Evolutionary conservation across 1,140 invertebrate genomes (phyloP), one percentile per base, ranked within the genome.

Genomic region (Brachionus koreanus): DNA sequence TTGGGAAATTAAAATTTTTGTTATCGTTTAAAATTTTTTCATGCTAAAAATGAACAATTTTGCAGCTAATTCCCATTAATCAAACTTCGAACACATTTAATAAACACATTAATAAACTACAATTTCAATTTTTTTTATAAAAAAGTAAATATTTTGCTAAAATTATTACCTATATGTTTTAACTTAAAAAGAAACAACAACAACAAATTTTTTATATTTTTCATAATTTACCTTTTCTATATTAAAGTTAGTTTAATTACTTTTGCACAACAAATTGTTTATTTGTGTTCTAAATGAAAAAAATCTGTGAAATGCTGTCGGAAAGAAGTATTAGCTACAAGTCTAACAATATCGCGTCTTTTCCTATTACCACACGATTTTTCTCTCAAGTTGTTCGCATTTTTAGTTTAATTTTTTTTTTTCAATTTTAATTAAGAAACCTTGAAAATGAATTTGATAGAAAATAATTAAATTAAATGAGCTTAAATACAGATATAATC

Each of bases 401-500:
- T 39, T 2, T 12, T 1, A n/a, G 65, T 39, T 37, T 39, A 33
- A 33, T 23, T n/a, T 23, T 13, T 33, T 65, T 65, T 65, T 65
- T 65, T 65, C 6, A 23, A 35, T 65, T 65, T 65, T 65, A 65
- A 65, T 33, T 29, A 65, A 65, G 33, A 33, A 33, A 13, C 63
- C 33, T 37, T 5, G 63, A 65, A 33, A 37, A 33, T 65, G 63
- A 13, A n/a, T 65, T 29, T 65, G 25, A 23, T n/a, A 33, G 29
- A 63, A 65, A n/a, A n/a, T 16, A 33, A 65, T 65, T 65, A 16
- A 65, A 65, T 65, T 65, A 65, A 65, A 65, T 65, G 63, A 65
- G 63, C 63, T 65, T 65, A 65, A 65, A 65, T 65, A 65, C 25
- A 65, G 63, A 35, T 65, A 29, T 65, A 65, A n/a, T 65, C 1